Evolutionary conservation across 2,113 vertebrate species (phyloP).

Genomic region (Nesoenas mayeri): DNA sequence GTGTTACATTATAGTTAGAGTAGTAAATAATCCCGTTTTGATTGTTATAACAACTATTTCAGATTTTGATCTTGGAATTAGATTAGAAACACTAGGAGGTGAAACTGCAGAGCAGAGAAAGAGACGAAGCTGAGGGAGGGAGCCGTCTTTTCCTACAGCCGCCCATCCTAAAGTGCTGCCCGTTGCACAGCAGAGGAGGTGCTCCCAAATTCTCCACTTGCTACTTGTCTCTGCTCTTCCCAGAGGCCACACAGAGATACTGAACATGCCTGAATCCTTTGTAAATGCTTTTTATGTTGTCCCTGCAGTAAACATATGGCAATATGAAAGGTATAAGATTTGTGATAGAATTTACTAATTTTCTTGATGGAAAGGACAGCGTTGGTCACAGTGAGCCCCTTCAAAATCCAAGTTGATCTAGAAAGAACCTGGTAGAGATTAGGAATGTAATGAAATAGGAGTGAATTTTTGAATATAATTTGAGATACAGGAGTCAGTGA

Average conservation of each 20-base stretch:
- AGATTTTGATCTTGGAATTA: not conserved
- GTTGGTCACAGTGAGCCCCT: not conserved
- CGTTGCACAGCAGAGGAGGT: not conserved
- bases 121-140: not conserved
- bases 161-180: not conserved
- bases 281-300: not conserved
- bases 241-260: not conserved
- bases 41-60: not conserved
- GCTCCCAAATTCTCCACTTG: not conserved
- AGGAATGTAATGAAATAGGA: not conserved
- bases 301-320: not conserved
- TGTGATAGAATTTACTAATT: not conserved
- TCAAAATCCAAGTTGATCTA: not conserved
- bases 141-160: not conserved
- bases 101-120: not conserved
- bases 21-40: not conserved
- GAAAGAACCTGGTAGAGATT: not conserved
- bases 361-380: not conserved
- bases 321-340: not conserved
- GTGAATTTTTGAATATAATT: not conserved
- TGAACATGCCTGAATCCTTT: not conserved
- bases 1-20: rapidly evolving
- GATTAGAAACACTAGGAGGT: not conserved
- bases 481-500: not conserved
- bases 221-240: not conserved